Evolutionary conservation across 1,140 invertebrate genomes (phyloP).

Genomic region (Bombus ignitus): DNA sequence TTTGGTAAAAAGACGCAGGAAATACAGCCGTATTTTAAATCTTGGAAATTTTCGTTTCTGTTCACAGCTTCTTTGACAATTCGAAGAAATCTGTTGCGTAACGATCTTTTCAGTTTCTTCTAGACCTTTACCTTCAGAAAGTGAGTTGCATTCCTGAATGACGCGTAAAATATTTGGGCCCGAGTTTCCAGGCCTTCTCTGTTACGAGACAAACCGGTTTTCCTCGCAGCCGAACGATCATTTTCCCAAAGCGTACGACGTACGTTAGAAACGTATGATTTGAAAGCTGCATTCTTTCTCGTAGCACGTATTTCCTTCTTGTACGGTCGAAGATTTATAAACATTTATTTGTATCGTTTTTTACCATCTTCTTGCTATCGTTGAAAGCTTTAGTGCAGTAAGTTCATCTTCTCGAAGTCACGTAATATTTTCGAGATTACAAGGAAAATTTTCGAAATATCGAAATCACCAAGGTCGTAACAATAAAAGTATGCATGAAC

Average conservation of each 20-base stretch:
- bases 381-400: no score
- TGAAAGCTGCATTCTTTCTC: background rate
- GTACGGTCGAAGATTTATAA: no score
- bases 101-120: background rate
- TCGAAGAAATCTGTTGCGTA: background rate
- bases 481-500: no score
- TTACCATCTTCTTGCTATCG: no score
- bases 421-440: no score
- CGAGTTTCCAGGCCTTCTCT: background rate
- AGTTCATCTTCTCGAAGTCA: no score
- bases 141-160: constrained; percentile 36
- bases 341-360: no score
- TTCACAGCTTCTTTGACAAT: background rate
- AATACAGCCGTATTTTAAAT: no score
- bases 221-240: constrained; percentile 16
- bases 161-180: constrained; percentile 19
- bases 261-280: background rate
- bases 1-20: background rate
- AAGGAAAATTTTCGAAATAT: no score
- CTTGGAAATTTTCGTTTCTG: background rate
- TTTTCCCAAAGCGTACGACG: constrained; percentile 20
- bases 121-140: constrained; percentile 9
- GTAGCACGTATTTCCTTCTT: background rate
- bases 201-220: constrained; percentile 40
- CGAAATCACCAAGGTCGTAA: no score